Conservation (phyloP, 1,140 invertebrate species). For the Hyles vespertilio region DNA sequence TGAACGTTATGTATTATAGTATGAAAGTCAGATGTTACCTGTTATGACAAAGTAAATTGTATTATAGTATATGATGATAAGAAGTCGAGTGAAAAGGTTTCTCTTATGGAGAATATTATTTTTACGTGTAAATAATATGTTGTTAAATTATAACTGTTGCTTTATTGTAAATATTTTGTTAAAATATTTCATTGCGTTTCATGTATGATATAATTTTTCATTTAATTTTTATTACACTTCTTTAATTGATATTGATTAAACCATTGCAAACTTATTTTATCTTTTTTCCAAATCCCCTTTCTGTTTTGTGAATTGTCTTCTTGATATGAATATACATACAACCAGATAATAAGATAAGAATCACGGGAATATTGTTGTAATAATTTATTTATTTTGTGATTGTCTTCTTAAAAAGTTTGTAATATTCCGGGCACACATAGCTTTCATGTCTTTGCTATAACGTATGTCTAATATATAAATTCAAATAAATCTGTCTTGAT, state of each 20-base stretch:
- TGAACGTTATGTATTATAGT: conserved; percentile 74
- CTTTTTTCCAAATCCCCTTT: conserved; percentile 25
- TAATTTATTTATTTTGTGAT: background rate
- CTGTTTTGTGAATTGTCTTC: conserved; percentile 8
- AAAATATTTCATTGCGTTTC: conserved; percentile 54
- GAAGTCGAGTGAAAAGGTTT: conserved; percentile 35
- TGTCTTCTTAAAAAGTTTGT: conserved; percentile 1
- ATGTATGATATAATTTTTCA: conserved; percentile 47
- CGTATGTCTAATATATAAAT: too few species aligned
- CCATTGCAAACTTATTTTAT: conserved; percentile 38
- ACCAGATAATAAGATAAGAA: conserved; percentile 8
- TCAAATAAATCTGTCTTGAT: too few species aligned
- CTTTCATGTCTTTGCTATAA: too few species aligned
- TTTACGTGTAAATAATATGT: conserved; percentile 65
- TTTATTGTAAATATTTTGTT: conserved; percentile 74
- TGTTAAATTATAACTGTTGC: conserved; percentile 72
- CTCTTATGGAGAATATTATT: conserved; percentile 36
- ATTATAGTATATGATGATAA: conserved; percentile 55
- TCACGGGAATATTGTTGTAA: conserved; percentile 3
- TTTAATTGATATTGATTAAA: conserved; percentile 45
- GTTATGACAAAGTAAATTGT: conserved; percentile 74
- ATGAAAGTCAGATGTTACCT: conserved; percentile 75
- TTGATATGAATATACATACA: conserved; percentile 1
- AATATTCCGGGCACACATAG: too few species aligned
- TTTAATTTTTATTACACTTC: conserved; percentile 44